Base-by-base conservation (phyloP, 2,888 invertebrate species). In the Leptinotarsa juncta region DNA sequence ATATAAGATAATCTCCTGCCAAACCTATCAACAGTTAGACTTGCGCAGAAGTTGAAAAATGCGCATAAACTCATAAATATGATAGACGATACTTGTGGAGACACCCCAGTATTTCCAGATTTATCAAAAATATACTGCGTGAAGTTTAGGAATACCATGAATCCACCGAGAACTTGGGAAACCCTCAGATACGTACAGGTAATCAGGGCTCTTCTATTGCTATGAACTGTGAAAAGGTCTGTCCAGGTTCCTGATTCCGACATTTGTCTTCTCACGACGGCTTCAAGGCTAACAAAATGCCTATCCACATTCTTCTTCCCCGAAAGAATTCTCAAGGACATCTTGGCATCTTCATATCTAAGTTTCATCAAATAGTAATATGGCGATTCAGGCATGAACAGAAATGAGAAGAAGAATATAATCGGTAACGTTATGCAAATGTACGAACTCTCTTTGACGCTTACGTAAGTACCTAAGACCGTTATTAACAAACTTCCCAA, bases 301-400 rank as follows among this genome's bases (percentile, higher is more conserved):
- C 77, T 71, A 23, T 83, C 83, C 0, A 85, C 81, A 50, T 85
- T 76, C 26, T 73, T 32, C 51, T 78, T 82, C 70, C 83, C 74
- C 70, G 81, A 75, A 10, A 86, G 68, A 70, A 68, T 78, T 65
- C 79, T 81, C 67, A 86, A 75, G 1, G 82, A 78, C 10, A 67
- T 67, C 71, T 77, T 78, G 7, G 85, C 85, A 65, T 83, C 80
- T 7, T 81, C 80, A 5, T 75, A 16, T 51, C 80, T 75, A 4
- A 77, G 79, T 69, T 83, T 82, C 78, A 80, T 83, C 14, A 85
- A 70, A n/a, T 78, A 80, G 69, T 77, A 85, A 66, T 85, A 85
- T 1, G 85, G 86, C 7, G 82, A 80, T 88, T 94, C 94, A 16
- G 93, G 93, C 83, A 93, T 88, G 83, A 90, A 91, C 65, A 86